phyloP scores from a whole-genome alignment of 2,888 invertebrate species.

The Dyspetes luteomarginatus region DNA sequence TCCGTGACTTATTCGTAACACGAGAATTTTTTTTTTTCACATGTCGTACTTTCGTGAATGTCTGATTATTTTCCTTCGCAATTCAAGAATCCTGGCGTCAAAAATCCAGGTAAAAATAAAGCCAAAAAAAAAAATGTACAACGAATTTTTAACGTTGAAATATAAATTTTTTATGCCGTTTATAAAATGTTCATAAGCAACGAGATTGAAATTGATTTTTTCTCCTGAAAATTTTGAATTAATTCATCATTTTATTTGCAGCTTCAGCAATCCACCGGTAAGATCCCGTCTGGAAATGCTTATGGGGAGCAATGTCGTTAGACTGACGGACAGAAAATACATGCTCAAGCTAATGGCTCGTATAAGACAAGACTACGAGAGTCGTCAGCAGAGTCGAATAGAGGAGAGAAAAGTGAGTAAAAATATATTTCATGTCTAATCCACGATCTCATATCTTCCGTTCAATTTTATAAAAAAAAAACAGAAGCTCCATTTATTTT shows the following conservation, averaged over 20 bases:
- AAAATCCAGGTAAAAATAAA: too few species aligned
- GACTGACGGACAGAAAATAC: conserved; percentile 88
- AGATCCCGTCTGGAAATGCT: conserved; percentile 88
- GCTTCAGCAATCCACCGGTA: conserved; percentile 87
- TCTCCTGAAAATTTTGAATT: too few species aligned
- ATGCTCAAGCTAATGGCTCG: conserved; percentile 88
- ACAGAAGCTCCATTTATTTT: too few species aligned
- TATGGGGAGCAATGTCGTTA: conserved; percentile 89
- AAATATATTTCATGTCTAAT: neutral
- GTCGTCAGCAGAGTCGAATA: conserved; percentile 87
- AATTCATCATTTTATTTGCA: conserved; percentile 75
- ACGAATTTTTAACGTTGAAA: neutral
- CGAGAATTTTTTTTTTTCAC: too few species aligned
- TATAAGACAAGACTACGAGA: conserved; percentile 87
- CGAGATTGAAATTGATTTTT: too few species aligned
- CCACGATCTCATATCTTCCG: too few species aligned
- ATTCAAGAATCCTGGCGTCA: neutral
- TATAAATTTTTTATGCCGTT: too few species aligned
- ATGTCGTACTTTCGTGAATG: neutral
- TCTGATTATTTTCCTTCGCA: neutral
- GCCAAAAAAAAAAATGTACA: neutral
- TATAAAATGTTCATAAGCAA: too few species aligned
- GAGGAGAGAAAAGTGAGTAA: conserved; percentile 86
- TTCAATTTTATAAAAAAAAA: too few species aligned
- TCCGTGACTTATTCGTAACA: neutral